Evolutionary conservation across 2,888 invertebrate species (phyloP), one percentile per base, ranked within the genome.

Genomic region (Volucella inflata): DNA sequence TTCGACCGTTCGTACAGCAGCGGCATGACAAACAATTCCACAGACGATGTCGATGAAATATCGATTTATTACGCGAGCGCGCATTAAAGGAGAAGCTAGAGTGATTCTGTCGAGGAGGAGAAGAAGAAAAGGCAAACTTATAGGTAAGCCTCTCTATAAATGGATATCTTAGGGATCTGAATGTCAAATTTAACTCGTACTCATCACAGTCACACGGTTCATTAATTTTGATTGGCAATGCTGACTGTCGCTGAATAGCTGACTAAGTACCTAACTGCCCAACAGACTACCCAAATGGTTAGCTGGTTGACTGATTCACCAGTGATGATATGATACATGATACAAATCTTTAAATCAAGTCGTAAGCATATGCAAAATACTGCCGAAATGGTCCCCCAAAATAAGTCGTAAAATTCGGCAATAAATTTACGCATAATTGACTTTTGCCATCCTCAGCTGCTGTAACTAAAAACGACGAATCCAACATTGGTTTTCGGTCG

Each of bases 201-300:
- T 30, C 30, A 30, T 30, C 65, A 76, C 57, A 67, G 75, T 75
- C 84, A 70, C 71, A 79, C 79, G 84, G 70, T 71, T 84, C 83
- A 70, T 84, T 84, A 79, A 79, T 68, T 84, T 79, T 84, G 64
- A 79, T 84, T 67, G 65, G 65, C 48, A 70, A 65, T 55, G 57
- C 38, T 44, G 68, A 14, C 46, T n/a, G 12, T 9, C 17, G 11
- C 57, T 50, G 14, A 50, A 17, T 60, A n/a, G 70, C 30, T 46
- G 2, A 10, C 30, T 30, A 30, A 30, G 6, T 30, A 30, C 6
- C 30, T 30, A 30, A 30, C 30, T 21, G 21, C 21, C 21, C 3
- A 21, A 21, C 21, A 21, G 21, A 21, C 21, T 30, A 6, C 30
- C 30, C 30, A 6, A 30, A 30, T 30, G 30, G 30, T 30, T 30